Conservation (phyloP, 2,113 vertebrate species). For the Leucopsar rothschildi region DNA sequence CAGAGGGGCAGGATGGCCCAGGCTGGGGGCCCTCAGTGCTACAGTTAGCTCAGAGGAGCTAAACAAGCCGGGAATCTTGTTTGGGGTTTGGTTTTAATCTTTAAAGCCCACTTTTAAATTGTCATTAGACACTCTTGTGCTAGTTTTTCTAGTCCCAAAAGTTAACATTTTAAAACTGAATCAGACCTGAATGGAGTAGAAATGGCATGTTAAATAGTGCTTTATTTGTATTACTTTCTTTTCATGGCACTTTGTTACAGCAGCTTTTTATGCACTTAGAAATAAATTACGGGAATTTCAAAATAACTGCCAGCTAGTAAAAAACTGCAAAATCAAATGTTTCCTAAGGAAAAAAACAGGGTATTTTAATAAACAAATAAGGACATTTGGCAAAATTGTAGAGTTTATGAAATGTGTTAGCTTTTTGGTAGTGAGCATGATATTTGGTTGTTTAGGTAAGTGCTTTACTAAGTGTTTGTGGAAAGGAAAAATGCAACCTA, state of each 20-base stretch:
- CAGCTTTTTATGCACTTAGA: conserved; percentile 4
- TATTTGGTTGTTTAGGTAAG: conserved; percentile 81
- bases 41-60: not conserved
- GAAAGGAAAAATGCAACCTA: conserved; percentile 81
- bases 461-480: conserved; percentile 81
- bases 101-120: conserved; percentile 1
- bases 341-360: not conserved
- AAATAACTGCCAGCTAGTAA: conserved; percentile 16
- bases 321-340: conserved; percentile 20
- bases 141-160: not conserved
- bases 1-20: not conserved
- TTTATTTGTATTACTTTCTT: conserved; percentile 24
- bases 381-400: conserved; percentile 59
- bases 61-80: not conserved
- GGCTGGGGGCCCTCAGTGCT: not conserved
- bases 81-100: not conserved
- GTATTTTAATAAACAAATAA: conserved; percentile 46
- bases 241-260: not conserved
- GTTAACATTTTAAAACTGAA: not conserved
- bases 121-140: not conserved
- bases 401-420: conserved; percentile 55
- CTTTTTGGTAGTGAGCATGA: conserved; percentile 62
- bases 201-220: not conserved
- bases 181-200: not conserved
- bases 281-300: conserved; percentile 24